Percentiles rank a stretch among this genome's conserved stretches.
Evolutionary conservation across 2,797 vertebrate species (phyloP).

Genomic region (Chelidonichthys spinosus): DNA sequence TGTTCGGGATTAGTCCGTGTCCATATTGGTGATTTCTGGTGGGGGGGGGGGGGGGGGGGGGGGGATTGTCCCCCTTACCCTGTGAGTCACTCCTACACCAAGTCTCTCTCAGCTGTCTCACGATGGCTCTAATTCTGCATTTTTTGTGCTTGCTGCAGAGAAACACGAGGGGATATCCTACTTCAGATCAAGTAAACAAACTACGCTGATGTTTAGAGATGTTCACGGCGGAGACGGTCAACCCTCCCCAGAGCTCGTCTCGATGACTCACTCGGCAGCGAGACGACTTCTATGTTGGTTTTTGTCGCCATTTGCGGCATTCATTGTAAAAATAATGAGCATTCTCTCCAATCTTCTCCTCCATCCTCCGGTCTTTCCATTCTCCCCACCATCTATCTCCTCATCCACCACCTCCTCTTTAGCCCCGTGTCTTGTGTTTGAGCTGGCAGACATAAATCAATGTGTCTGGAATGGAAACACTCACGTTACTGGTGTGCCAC

Average conservation of each 20-base stretch:
- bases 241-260: conserved; percentile 49
- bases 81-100: conserved; percentile 61
- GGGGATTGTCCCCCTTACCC: conserved; percentile 57
- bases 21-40: conserved; percentile 56
- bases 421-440: conserved; percentile 68
- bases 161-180: conserved; percentile 17
- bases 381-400: conserved; percentile 51
- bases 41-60: conserved; percentile 56
- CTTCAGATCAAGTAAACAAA: conserved; percentile 53
- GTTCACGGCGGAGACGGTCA: conserved; percentile 30
- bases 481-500: conserved; percentile 72
- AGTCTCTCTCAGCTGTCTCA: too few species aligned
- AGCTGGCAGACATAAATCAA: conserved; percentile 73
- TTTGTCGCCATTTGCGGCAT: conserved; percentile 28
- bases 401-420: conserved; percentile 33
- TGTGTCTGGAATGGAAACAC: conserved; percentile 75
- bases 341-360: conserved; percentile 32
- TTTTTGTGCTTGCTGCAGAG: neutral
- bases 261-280: conserved; percentile 35
- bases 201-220: conserved; percentile 50
- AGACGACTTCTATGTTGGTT: conserved; percentile 13
- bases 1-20: conserved; percentile 66
- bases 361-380: conserved; percentile 59
- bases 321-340: conserved; percentile 18
- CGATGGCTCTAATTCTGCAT: too few species aligned